Evolutionary conservation across 1,140 invertebrate species (phyloP), one percentile per base, ranked within the genome.

Genomic region (Meloidogyne floridensis): DNA sequence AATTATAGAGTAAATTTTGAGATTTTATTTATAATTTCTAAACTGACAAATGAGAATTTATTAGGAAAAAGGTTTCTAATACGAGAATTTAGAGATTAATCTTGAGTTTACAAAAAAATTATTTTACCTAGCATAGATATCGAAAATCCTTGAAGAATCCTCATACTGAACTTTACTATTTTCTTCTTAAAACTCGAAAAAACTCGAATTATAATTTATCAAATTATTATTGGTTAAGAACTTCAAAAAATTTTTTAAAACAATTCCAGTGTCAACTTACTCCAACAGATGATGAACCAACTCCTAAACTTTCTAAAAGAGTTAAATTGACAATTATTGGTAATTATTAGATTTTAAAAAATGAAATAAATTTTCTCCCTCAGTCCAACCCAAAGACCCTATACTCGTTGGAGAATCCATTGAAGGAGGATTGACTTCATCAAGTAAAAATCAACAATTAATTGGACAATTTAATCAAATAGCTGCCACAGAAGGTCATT

Each of bases 211-310:
- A n/a, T n/a, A n/a, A n/a, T n/a, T n/a, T n/a, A n/a, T n/a, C n/a
- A n/a, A n/a, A n/a, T n/a, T n/a, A n/a, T n/a, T n/a, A n/a, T n/a
- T n/a, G n/a, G n/a, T n/a, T n/a, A n/a, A n/a, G n/a, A n/a, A n/a
- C n/a, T n/a, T n/a, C n/a, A n/a, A n/a, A n/a, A n/a, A n/a, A n/a
- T n/a, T n/a, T n/a, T n/a, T n/a, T n/a, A 20, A 47, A 7, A 2
- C 32, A n/a, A n/a, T 59, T 79, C 71, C 2, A 77, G 65, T 81
- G 80, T n/a, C 80, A 81, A 47, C n/a, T 81, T n/a, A 43, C 80
- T 0, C 77, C 80, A 8, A 75, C 80, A 18, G 80, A 81, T 3
- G 73, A 77, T 51, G 80, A 81, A 53, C 54, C 72, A 53, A 73
- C 15, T 6, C 43, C 77, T 15, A 72, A 81, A 78, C 51, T 78